Conservation (phyloP, 2,888 invertebrate genomes). For the Acheta domesticus region DNA sequence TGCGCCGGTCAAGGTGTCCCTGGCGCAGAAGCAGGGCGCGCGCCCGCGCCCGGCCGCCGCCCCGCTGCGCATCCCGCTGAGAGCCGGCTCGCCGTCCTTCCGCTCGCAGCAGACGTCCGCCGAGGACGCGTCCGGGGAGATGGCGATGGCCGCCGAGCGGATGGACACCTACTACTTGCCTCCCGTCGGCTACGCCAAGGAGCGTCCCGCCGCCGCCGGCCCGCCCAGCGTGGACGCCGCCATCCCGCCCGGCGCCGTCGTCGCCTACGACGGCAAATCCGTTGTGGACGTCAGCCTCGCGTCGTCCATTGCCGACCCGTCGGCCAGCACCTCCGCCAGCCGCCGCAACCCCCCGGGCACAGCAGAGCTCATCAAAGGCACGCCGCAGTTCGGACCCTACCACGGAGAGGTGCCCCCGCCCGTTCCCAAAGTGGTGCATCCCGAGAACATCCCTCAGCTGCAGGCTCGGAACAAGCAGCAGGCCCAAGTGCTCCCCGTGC, state of each 20-base stretch:
- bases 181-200: conserved; percentile 50
- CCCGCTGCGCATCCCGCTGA: conserved; percentile 32
- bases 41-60: conserved; percentile 51
- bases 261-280: conserved; percentile 73
- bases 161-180: conserved; percentile 72
- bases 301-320: conserved; percentile 26
- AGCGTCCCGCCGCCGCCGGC: not conserved
- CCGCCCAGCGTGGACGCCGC: conserved; percentile 40
- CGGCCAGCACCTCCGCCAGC: conserved; percentile 22
- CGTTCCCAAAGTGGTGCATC: conserved; percentile 49
- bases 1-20: conserved; percentile 30
- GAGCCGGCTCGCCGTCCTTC: conserved; percentile 33
- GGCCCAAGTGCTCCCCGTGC: conserved; percentile 34
- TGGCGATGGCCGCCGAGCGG: conserved; percentile 68
- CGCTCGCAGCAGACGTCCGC: conserved; percentile 30
- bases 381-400: conserved; percentile 72
- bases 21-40: conserved; percentile 44
- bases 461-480: conserved; percentile 28
- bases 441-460: conserved; percentile 46
- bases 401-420: conserved; percentile 69
- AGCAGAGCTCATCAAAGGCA: conserved; percentile 50
- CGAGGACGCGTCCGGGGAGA: conserved; percentile 51
- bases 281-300: conserved; percentile 63
- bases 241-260: conserved; percentile 58
- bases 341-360: conserved; percentile 29